phyloP scores from a whole-genome alignment of 2,113 vertebrate species.

The Pagrus major region DNA sequence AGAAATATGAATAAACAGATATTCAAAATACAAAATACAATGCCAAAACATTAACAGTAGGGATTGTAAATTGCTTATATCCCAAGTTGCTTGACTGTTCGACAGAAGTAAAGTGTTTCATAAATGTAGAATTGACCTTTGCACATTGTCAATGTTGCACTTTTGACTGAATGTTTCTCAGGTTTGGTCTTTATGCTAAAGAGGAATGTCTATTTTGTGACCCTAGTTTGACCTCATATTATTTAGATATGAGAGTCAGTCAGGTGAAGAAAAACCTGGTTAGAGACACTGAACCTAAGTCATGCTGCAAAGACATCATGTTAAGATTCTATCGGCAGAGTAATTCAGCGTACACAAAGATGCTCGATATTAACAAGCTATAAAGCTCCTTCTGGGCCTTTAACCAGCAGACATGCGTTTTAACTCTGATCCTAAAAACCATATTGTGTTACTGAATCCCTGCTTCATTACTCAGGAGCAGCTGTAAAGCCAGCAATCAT shows the following conservation, averaged over 20 bases:
- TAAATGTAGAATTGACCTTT: not conserved
- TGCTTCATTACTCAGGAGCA: slow-evolving; percentile 37
- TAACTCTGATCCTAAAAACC: not conserved
- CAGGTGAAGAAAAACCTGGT: not conserved
- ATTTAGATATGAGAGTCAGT: not conserved
- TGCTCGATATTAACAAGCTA: not conserved
- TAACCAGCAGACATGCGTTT: not conserved
- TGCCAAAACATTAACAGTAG: no score
- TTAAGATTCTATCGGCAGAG: not conserved
- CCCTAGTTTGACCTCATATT: not conserved
- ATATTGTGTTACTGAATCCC: slow-evolving; percentile 7
- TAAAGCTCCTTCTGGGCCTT: not conserved
- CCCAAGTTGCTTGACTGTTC: no score
- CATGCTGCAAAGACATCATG: not conserved
- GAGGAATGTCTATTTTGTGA: not conserved
- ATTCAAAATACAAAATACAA: no score
- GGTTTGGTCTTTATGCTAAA: not conserved
- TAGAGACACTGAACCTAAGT: not conserved
- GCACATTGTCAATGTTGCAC: not conserved
- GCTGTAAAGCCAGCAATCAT: slow-evolving; percentile 68
- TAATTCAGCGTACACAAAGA: not conserved
- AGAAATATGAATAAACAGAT: no score
- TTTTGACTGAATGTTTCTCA: no score
- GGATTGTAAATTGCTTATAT: no score
- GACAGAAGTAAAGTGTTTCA: no score